These are phyloP conservation scores for Lerista edwardsae DNA, from an alignment of 2,797 vertebrate genomes.

Conservation along the genomic window DNA sequence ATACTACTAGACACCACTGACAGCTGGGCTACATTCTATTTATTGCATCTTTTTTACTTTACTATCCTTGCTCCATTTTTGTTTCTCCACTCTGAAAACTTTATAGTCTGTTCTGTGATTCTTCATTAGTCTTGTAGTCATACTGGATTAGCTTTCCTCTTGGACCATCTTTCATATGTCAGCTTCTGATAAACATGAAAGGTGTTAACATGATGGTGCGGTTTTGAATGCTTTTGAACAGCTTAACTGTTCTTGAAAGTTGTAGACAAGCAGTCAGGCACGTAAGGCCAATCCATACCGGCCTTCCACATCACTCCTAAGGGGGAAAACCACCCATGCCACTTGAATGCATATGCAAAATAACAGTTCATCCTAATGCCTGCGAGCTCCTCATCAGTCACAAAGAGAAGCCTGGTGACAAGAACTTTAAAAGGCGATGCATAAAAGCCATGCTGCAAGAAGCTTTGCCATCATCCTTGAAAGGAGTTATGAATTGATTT, in stretches of 20 bases:
- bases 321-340: background rate
- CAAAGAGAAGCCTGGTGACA: background rate
- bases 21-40: no score
- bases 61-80: background rate
- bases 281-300: background rate
- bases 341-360: background rate
- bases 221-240: conserved; percentile 7
- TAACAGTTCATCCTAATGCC: background rate
- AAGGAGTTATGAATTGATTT: background rate
- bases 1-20: no score
- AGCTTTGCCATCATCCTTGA: background rate
- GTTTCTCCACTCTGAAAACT: background rate
- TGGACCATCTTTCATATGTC: background rate
- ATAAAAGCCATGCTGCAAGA: background rate
- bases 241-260: conserved; percentile 22
- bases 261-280: background rate
- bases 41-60: background rate
- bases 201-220: conserved; percentile 2
- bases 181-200: conserved; percentile 15
- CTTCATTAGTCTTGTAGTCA: background rate
- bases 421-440: background rate
- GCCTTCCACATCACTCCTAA: background rate
- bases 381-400: no score
- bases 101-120: background rate
- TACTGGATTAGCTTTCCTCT: background rate